These are phyloP conservation scores for Pica pica DNA, from an alignment of 2,113 vertebrate genomes.

Conservation along the genomic window DNA sequence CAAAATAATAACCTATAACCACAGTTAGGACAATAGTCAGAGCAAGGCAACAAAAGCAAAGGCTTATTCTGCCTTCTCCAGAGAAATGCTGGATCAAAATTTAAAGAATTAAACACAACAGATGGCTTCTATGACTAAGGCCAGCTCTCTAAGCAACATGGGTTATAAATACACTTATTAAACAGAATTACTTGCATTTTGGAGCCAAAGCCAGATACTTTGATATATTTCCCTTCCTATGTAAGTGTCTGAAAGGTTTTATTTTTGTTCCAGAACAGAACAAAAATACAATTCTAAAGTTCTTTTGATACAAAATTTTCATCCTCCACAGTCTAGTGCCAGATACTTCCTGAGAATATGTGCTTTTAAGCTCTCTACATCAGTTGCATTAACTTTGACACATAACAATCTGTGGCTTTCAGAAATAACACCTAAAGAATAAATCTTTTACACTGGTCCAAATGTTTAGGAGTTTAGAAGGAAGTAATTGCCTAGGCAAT, in stretches of 20 bases:
- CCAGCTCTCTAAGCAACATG: not conserved
- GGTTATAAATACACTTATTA: constrained; percentile 46
- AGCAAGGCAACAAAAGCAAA: not conserved
- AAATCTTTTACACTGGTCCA: not conserved
- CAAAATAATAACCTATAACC: not conserved
- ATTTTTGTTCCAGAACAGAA: constrained; percentile 25
- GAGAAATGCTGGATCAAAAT: not conserved
- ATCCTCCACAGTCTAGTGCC: not conserved
- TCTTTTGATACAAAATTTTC: not conserved
- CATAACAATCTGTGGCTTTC: constrained; percentile 22
- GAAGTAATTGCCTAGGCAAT: not conserved
- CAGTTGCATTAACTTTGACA: constrained; percentile 17
- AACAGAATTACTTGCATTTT: constrained; percentile 1
- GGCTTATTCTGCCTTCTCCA: not conserved
- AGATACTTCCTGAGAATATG: not conserved
- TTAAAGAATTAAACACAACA: not conserved
- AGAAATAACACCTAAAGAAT: constrained; percentile 12
- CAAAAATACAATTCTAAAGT: not conserved
- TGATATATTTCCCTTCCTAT: not conserved
- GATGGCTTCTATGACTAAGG: constrained; percentile 34
- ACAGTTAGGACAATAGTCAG: not conserved
- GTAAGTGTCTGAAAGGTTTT: not conserved
- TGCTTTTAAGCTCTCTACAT: not conserved
- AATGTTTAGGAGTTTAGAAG: not conserved
- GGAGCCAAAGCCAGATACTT: not conserved